Base-by-base conservation (phyloP, 2,113 vertebrate genomes). In the Coracopsis vasa region DNA sequence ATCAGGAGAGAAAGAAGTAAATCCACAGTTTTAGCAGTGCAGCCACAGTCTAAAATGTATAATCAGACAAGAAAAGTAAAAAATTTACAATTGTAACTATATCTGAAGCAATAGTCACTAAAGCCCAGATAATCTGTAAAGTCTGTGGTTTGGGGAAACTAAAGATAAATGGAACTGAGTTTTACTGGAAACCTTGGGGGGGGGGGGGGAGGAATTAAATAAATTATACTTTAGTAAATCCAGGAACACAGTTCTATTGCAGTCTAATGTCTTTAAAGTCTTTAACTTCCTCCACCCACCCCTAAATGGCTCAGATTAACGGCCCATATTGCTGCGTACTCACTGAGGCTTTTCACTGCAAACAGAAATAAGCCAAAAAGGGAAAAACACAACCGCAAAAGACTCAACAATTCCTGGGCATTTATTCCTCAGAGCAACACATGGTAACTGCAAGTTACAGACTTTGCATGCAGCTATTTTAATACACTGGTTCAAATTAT, bases 341-440 rank as follows among this genome's bases (percentile, higher is more conserved):
- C 51, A 20, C 37, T 6, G 31, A 65, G 0, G 5, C 56, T n/a
- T 31, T 20, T 20, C 3, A 2, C 50, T 29, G n/a, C 39, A 64
- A 66, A 74, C 54, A 67, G 17, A 74, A 67, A 50, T 41, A 61
- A 81, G 73, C 37, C 80, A 62, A 15, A 58, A 31, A 35, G n/a
- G 39, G 13, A 18, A 61, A 70, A 67, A 56, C 11, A 39, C 0
- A 0, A 19, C 53, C 37, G 37, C 0, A 2, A 66, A 53, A 78
- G 72, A 33, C 42, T 66, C 69, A 28, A 45, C 64, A 73, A 16
- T 20, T 60, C 25, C 4, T 0, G 0, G 13, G 42, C 56, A 10
- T 39, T 64, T 87, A 37, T 16, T 48, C 50, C 72, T 83, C 54
- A 54, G 50, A 66, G 50, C 64, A 62, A 58, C 25, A 13, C 29